Evolutionary conservation across 1,140 invertebrate species (phyloP).

Genomic region (Leptoteleia sp.): DNA sequence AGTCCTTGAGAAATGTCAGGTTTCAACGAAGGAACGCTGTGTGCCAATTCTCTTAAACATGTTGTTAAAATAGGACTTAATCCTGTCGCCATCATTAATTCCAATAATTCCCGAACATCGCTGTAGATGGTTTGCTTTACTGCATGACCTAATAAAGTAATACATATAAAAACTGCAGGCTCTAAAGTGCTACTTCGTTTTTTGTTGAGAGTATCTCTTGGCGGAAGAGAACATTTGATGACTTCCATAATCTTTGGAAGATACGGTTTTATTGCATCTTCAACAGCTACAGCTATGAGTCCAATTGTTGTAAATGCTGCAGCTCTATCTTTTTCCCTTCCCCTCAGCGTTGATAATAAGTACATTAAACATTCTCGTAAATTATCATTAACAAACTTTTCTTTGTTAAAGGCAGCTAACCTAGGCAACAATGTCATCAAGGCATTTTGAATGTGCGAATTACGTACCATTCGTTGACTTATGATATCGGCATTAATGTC

Average conservation of each 20-base stretch:
- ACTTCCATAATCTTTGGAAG: slow-evolving; percentile 93
- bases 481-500: slow-evolving; percentile 91
- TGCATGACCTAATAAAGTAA: slow-evolving; percentile 95
- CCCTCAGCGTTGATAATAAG: slow-evolving; percentile 87
- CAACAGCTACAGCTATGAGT: slow-evolving; percentile 94
- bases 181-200: slow-evolving; percentile 88
- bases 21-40: slow-evolving; percentile 92
- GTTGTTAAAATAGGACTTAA: slow-evolving; percentile 94
- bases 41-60: slow-evolving; percentile 93
- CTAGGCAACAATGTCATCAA: slow-evolving; percentile 94
- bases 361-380: slow-evolving; percentile 89
- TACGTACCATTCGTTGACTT: slow-evolving; percentile 87
- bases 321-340: slow-evolving; percentile 90
- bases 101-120: slow-evolving; percentile 92
- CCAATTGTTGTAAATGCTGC: slow-evolving; percentile 95
- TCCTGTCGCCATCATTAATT: slow-evolving; percentile 95
- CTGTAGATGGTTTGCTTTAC: slow-evolving; percentile 87
- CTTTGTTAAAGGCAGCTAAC: slow-evolving; percentile 94
- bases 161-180: slow-evolving; percentile 95
- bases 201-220: slow-evolving; percentile 88
- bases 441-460: slow-evolving; percentile 92
- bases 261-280: slow-evolving; percentile 89
- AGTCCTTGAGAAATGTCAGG: slow-evolving; percentile 95
- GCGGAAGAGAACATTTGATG: slow-evolving; percentile 90
- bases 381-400: slow-evolving; percentile 90